A percentile compares a stretch with the other conserved stretches of the same genome.
These are phyloP conservation scores for Lepus oiostolus DNA, from an alignment of 2,797 vertebrate genomes.

Conservation along the genomic window DNA sequence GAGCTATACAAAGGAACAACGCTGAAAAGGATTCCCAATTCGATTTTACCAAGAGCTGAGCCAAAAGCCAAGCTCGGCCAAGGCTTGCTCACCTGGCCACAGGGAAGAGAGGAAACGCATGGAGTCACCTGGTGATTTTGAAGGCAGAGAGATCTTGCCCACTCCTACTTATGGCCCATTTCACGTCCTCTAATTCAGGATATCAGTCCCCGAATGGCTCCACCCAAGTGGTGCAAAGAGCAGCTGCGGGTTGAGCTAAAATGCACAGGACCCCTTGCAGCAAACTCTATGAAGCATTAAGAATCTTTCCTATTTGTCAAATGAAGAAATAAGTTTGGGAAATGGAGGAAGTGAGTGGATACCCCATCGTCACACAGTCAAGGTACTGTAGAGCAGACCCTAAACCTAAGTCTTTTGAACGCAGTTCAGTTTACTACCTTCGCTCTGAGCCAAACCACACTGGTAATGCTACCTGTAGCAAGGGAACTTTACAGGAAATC, in stretches of 20 bases:
- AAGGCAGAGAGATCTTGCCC: neutral
- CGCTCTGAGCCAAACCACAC: neutral
- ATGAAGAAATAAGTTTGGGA: neutral
- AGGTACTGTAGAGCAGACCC: neutral
- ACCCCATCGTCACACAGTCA: neutral
- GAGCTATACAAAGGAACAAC: neutral
- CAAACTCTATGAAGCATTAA: fast-evolving
- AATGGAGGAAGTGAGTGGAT: fast-evolving
- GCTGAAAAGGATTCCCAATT: neutral
- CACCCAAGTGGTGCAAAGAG: fast-evolving
- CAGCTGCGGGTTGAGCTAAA: neutral
- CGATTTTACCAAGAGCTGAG: neutral
- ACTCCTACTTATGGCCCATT: neutral
- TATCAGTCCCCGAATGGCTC: neutral
- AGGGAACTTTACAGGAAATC: neutral
- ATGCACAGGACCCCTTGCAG: fast-evolving
- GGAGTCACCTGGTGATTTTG: fast-evolving
- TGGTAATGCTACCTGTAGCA: fast-evolving
- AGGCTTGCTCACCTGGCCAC: neutral
- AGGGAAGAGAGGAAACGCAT: fast-evolving
- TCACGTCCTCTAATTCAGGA: neutral
- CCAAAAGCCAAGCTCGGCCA: neutral
- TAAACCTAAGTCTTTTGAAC: neutral
- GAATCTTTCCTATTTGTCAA: neutral
- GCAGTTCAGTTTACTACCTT: neutral